Evolutionary conservation across 1,140 invertebrate genomes (phyloP).

Genomic region (Leptinotarsa undecemlineata): DNA sequence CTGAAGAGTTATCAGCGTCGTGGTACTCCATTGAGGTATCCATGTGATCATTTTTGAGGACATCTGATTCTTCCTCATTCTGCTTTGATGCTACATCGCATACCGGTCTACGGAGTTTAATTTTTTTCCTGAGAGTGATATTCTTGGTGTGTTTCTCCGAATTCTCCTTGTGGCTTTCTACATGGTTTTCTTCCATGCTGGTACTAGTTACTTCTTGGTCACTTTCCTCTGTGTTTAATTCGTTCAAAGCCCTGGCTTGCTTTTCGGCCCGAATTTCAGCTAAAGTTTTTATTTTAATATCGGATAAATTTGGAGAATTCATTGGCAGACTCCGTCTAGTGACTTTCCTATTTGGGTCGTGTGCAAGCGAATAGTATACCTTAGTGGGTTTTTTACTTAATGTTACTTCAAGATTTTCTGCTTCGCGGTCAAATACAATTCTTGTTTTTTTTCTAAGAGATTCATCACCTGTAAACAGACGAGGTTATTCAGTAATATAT

Average conservation of each 20-base stretch:
- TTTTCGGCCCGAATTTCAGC: slow-evolving; percentile 51
- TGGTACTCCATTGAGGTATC: neutral
- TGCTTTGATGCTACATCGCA: neutral
- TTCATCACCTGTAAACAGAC: slow-evolving; percentile 10
- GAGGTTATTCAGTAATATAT: too few species aligned
- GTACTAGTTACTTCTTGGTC: slow-evolving; percentile 47
- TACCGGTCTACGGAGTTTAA: slow-evolving; percentile 20
- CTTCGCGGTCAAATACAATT: slow-evolving; percentile 22
- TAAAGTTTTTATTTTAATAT: slow-evolving; percentile 53
- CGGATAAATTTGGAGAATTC: slow-evolving; percentile 27
- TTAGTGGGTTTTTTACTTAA: neutral
- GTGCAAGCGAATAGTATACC: neutral
- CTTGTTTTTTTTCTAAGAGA: slow-evolving; percentile 27
- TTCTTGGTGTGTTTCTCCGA: neutral
- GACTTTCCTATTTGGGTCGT: slow-evolving; percentile 10
- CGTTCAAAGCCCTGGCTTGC: neutral
- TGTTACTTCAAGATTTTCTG: slow-evolving; percentile 25
- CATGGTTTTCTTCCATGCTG: slow-evolving; percentile 35
- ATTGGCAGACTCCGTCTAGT: slow-evolving; percentile 17
- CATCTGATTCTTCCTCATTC: neutral
- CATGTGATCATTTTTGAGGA: neutral
- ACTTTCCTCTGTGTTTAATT: neutral
- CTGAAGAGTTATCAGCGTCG: slow-evolving; percentile 10
- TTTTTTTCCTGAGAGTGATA: slow-evolving; percentile 12
- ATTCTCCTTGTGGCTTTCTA: slow-evolving; percentile 7